Percentiles rank a stretch among this genome's conserved stretches.
These are phyloP conservation scores for Ranitomeya imitator DNA, from an alignment of 2,113 vertebrate genomes.

Conservation along the genomic window DNA sequence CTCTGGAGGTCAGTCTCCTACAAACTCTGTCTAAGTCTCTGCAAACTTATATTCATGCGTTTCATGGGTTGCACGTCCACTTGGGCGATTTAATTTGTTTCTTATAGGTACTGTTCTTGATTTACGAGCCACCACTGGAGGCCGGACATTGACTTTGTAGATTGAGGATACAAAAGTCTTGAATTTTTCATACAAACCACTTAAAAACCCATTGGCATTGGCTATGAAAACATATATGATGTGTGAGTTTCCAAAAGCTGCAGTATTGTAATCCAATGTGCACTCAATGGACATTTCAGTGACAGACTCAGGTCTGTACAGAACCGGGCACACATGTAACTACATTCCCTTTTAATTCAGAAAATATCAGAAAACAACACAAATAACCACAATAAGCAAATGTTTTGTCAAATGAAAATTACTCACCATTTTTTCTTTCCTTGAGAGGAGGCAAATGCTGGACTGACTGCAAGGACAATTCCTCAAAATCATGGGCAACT, in stretches of 20 bases:
- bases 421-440: constrained; percentile 93
- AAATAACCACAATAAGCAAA: too few species aligned
- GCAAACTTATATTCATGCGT: too few species aligned
- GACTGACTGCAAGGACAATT: constrained; percentile 86
- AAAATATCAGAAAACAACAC: too few species aligned
- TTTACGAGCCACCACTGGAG: neutral
- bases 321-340: neutral
- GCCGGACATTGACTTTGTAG: neutral
- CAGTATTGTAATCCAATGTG: too few species aligned
- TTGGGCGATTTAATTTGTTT: neutral
- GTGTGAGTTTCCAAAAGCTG: neutral
- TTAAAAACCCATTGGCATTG: neutral
- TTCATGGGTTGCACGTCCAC: neutral
- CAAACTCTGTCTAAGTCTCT: too few species aligned
- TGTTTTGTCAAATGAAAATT: too few species aligned
- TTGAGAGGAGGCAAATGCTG: constrained; percentile 87
- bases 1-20: too few species aligned
- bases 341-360: neutral
- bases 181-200: neutral
- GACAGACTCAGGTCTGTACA: neutral
- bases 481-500: constrained; percentile 90
- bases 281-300: neutral
- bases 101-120: neutral
- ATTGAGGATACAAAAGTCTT: neutral
- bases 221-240: neutral